These are phyloP conservation scores for Leptinotarsa peninsularis DNA, from an alignment of 2,888 invertebrate species.

Conservation along the genomic window DNA sequence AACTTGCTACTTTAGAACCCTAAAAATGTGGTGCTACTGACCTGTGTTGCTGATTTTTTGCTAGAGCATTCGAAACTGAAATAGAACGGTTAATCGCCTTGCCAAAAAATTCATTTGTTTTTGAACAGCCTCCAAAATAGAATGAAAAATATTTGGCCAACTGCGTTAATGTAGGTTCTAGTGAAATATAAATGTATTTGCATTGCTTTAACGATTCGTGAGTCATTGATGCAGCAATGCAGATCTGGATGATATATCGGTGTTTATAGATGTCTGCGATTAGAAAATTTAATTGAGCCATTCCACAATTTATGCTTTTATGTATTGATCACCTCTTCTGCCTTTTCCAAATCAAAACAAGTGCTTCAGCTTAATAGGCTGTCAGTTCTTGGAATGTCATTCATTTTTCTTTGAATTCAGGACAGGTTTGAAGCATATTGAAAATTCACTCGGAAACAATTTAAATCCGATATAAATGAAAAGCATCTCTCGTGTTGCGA, in stretches of 20 bases:
- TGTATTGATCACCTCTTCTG: not conserved
- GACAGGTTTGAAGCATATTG: too few relatives aligned
- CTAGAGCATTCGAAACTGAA: slow-evolving; percentile 6
- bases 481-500: too few relatives aligned
- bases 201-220: not conserved
- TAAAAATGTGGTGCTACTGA: not conserved
- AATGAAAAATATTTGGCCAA: slow-evolving; percentile 33
- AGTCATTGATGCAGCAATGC: not conserved
- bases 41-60: not conserved
- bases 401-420: too few relatives aligned
- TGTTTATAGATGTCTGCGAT: not conserved
- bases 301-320: not conserved
- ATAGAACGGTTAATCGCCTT: slow-evolving; percentile 2
- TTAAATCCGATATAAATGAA: too few relatives aligned
- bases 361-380: too few relatives aligned
- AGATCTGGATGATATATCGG: not conserved
- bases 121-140: slow-evolving; percentile 34
- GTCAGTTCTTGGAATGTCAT: too few relatives aligned
- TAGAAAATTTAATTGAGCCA: not conserved
- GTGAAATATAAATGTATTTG: not conserved
- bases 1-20: too few relatives aligned
- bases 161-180: slow-evolving; percentile 10
- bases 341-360: too few relatives aligned
- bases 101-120: slow-evolving; percentile 36
- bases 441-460: too few relatives aligned